These are phyloP conservation scores for Neuroterus valhalla DNA, from an alignment of 1,140 invertebrate species.

Conservation along the genomic window DNA sequence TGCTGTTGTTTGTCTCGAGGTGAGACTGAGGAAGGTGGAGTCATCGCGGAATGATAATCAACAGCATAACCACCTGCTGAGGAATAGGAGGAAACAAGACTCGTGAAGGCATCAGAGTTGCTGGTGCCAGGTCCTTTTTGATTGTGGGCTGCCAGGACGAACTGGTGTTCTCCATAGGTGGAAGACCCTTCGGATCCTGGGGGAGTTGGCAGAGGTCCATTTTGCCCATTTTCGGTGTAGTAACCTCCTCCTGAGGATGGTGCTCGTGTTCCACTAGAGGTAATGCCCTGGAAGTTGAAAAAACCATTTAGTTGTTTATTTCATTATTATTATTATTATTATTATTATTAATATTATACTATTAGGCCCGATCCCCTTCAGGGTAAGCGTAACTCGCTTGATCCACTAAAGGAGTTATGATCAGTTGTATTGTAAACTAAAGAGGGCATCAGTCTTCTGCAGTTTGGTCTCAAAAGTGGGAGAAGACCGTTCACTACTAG, in stretches of 20 bases:
- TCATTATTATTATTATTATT: too few species aligned
- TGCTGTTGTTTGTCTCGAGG: slow-evolving; percentile 90
- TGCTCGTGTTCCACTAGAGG: slow-evolving; percentile 74
- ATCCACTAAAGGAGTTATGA: too few species aligned
- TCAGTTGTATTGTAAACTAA: too few species aligned
- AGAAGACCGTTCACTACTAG: too few species aligned
- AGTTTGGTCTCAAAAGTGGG: too few species aligned
- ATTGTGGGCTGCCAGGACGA: slow-evolving; percentile 78
- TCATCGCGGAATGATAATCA: slow-evolving; percentile 94
- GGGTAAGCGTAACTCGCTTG: too few species aligned
- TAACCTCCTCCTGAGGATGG: slow-evolving; percentile 71
- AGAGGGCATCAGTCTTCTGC: too few species aligned
- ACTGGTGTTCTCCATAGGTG: slow-evolving; percentile 83
- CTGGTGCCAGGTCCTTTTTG: slow-evolving; percentile 74
- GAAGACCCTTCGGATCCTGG: slow-evolving; percentile 89
- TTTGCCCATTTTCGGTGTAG: slow-evolving; percentile 72
- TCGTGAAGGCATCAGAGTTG: slow-evolving; percentile 77
- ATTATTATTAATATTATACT: too few species aligned
- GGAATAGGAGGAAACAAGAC: slow-evolving; percentile 78
- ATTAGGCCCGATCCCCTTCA: too few species aligned
- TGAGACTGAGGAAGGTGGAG: slow-evolving; percentile 94
- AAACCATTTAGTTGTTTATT: too few species aligned
- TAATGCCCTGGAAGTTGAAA: slow-evolving; percentile 75
- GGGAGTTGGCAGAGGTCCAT: slow-evolving; percentile 88
- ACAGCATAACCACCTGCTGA: slow-evolving; percentile 81